These are phyloP conservation scores for Choloepus didactylus DNA, from an alignment of 2,797 vertebrate species.

Conservation along the genomic window DNA sequence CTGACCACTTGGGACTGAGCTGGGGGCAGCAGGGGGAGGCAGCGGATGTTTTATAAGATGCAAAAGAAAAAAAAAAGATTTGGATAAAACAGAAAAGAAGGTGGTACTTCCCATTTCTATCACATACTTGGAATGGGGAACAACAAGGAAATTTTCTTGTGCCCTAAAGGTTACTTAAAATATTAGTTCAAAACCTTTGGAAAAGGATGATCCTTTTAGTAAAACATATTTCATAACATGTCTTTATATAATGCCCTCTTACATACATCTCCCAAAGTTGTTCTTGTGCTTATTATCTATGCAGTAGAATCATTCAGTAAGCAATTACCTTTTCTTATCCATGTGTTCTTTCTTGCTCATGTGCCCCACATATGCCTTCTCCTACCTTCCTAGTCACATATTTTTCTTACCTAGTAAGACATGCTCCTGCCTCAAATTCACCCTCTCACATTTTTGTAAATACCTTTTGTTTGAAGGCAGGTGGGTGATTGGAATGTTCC, in stretches of 20 bases:
- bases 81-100: neutral
- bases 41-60: no score
- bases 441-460: neutral
- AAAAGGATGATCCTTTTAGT: neutral
- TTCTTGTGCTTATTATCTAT: neutral
- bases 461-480: conserved; percentile 32
- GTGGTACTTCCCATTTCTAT: neutral
- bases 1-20: no score
- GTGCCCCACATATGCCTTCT: neutral
- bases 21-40: no score
- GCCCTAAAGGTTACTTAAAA: conserved; percentile 31
- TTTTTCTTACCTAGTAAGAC: conserved; percentile 23
- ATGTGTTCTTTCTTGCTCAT: neutral
- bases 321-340: neutral
- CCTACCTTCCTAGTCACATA: neutral
- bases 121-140: conserved; percentile 11
- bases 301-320: neutral
- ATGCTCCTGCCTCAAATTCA: neutral
- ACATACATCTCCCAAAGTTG: neutral
- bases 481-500: neutral
- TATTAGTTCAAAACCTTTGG: conserved; percentile 6
- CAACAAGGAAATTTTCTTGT: neutral
- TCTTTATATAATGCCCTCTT: neutral
- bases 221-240: conserved; percentile 2
- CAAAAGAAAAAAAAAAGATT: neutral